A percentile compares a stretch with the other conserved stretches of the same genome.
phyloP scores from a whole-genome alignment of 2,797 vertebrate species.

The Pagetopsis macropterus region DNA sequence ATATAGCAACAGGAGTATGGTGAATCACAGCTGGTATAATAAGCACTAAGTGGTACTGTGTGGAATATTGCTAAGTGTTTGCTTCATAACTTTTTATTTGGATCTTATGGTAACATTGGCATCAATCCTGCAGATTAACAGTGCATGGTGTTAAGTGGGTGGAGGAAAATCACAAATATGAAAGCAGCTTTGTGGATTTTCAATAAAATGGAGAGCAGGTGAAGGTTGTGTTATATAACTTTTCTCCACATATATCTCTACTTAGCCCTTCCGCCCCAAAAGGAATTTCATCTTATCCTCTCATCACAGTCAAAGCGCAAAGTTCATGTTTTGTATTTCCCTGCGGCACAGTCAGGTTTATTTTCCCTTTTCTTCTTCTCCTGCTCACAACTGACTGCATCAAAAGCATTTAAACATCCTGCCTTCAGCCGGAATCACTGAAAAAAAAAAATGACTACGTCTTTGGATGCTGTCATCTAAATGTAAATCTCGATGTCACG shows the following conservation, averaged over 20 bases:
- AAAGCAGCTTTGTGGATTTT: slow-evolving; percentile 24
- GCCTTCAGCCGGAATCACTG: slow-evolving; percentile 20
- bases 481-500: slow-evolving; percentile 56
- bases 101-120: neutral
- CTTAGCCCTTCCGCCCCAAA: slow-evolving; percentile 12
- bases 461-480: slow-evolving; percentile 48
- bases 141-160: slow-evolving; percentile 4
- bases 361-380: slow-evolving; percentile 38
- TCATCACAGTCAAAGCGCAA: slow-evolving; percentile 33
- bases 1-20: neutral
- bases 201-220: slow-evolving; percentile 15
- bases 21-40: slow-evolving; percentile 14
- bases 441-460: neutral
- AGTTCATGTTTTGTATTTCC: slow-evolving; percentile 41
- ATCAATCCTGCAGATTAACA: slow-evolving; percentile 1
- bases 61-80: slow-evolving; percentile 10
- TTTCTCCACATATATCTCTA: slow-evolving; percentile 18
- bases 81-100: slow-evolving; percentile 20
- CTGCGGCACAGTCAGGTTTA: slow-evolving; percentile 27
- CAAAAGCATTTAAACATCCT: slow-evolving; percentile 27
- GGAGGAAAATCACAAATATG: slow-evolving; percentile 7
- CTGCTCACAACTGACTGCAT: slow-evolving; percentile 12
- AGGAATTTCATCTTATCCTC: slow-evolving; percentile 30
- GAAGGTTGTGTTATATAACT: slow-evolving; percentile 22
- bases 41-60: slow-evolving; percentile 23